Conservation (phyloP, 2,797 vertebrate genomes). For the Acanthurus tractus region DNA sequence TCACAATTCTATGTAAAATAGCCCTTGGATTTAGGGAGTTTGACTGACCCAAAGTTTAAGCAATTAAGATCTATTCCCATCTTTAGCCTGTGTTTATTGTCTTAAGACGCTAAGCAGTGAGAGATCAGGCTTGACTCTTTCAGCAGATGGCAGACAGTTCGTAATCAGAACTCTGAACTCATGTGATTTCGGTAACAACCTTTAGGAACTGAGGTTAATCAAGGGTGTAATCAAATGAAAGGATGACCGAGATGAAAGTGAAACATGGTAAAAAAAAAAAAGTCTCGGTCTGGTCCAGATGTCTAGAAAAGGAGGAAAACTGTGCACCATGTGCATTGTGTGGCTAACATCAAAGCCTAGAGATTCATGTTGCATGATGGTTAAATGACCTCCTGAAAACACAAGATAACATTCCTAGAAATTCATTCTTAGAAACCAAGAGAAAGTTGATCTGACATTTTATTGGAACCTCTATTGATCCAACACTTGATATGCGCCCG, state of each 20-base stretch:
- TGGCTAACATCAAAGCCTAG: constrained; percentile 61
- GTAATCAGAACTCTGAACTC: constrained; percentile 54
- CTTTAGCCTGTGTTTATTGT: constrained; percentile 55
- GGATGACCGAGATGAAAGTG: constrained; percentile 57
- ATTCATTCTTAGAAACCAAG: constrained; percentile 54
- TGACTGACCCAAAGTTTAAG: constrained; percentile 35
- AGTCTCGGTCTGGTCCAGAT: constrained; percentile 45
- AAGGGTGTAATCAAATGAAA: constrained; percentile 49
- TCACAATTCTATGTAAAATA: constrained; percentile 21
- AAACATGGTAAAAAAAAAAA: constrained; percentile 38
- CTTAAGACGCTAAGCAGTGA: constrained; percentile 45
- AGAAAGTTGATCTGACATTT: constrained; percentile 54
- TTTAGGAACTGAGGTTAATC: constrained; percentile 47
- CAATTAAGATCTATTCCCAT: constrained; percentile 41
- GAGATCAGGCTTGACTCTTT: constrained; percentile 53
- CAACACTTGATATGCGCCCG: constrained; percentile 15
- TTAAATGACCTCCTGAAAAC: constrained; percentile 40
- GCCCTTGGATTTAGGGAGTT: constrained; percentile 30
- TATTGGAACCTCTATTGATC: constrained; percentile 63
- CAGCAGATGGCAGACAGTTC: constrained; percentile 39
- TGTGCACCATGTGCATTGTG: constrained; percentile 30
- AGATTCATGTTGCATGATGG: constrained; percentile 19
- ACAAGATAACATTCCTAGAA: constrained; percentile 52
- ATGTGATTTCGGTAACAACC: constrained; percentile 53
- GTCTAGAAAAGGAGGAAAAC: constrained; percentile 53